Base-by-base conservation (phyloP, 2,797 vertebrate species). In the Artibeus jamaicensis region DNA sequence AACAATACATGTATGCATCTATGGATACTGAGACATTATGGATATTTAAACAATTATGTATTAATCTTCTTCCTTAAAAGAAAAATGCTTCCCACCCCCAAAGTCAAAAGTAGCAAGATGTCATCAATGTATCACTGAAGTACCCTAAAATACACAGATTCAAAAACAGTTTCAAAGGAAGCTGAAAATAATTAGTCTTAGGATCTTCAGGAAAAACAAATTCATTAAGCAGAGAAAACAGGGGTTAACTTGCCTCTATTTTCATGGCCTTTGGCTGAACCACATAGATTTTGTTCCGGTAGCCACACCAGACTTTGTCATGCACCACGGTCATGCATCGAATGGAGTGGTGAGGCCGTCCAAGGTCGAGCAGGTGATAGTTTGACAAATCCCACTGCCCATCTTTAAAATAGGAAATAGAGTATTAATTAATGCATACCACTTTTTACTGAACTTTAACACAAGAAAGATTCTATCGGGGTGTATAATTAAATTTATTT, bases 341-440 rank as follows among this genome's bases (percentile, higher is more conserved):
- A 97, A 99, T 99, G 0, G 99, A 99, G 98, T 99, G 99, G 96
- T 99, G 99, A 0, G 99, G 99, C 42, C 99, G 98, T 62, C 99
- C 99, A 96, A 99, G 97, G 97, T 99, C 99, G 74, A 99, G 95
- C 94, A 99, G 99, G 96, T 99, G 99, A 97, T 99, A 99, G 98
- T 99, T 99, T 24, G 99, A 99, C 98, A 99, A 98, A 98, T 99
- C 99, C 99, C 99, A 99, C 97, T 99, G 99, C 48, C 99, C 99
- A 70, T 99, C 99, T 99, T 98, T 32, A 96, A 94, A 57, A 96
- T 48, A 86, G 97, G 93, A 57, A 97, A 76, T 7, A 86, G 70
- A 44, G 78, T 48, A 37, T 76, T 84, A 46, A 59, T 92, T 37
- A 83, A 32, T 9, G 37, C 37, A 91, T 48, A 85, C 34, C 19